Conservation (phyloP, 2,888 invertebrate species). For the Venustoraphidia nigricollis region DNA sequence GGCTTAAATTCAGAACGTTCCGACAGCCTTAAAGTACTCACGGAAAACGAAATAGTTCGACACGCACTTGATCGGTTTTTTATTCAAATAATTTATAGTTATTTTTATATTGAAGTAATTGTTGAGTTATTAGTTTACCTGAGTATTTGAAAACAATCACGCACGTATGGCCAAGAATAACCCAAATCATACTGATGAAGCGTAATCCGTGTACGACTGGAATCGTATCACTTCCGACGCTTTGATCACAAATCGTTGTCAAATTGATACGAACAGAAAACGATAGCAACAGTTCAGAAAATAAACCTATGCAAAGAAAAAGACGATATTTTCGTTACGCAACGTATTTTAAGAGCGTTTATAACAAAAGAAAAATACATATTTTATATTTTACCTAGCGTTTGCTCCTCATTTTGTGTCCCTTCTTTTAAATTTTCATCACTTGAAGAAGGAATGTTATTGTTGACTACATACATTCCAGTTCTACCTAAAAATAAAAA, state of each 20-base stretch:
- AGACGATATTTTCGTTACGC: constrained; percentile 4
- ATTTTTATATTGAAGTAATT: background rate
- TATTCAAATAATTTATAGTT: background rate
- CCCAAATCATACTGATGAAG: constrained; percentile 47
- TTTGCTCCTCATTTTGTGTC: constrained; percentile 31
- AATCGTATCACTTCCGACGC: constrained; percentile 65
- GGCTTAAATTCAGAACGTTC: no score
- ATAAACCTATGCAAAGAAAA: constrained; percentile 31
- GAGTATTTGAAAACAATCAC: constrained; percentile 73
- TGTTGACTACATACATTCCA: constrained; percentile 23
- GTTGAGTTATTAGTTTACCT: constrained; percentile 22
- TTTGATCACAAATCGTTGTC: constrained; percentile 64
- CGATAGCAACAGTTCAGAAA: constrained; percentile 55
- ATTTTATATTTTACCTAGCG: constrained; percentile 15
- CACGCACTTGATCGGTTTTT: no score
- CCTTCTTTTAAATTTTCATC: constrained; percentile 20
- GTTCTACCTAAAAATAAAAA: constrained; percentile 19
- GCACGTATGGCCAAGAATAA: constrained; percentile 57
- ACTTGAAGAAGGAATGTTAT: constrained; percentile 7
- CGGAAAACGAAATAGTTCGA: no score
- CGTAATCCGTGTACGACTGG: constrained; percentile 51
- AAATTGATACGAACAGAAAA: constrained; percentile 65
- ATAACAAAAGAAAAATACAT: no score
- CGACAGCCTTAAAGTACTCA: no score
- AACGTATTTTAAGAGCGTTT: no score